Conservation (phyloP, 2,797 vertebrate genomes). For the Rhincodon typus region DNA sequence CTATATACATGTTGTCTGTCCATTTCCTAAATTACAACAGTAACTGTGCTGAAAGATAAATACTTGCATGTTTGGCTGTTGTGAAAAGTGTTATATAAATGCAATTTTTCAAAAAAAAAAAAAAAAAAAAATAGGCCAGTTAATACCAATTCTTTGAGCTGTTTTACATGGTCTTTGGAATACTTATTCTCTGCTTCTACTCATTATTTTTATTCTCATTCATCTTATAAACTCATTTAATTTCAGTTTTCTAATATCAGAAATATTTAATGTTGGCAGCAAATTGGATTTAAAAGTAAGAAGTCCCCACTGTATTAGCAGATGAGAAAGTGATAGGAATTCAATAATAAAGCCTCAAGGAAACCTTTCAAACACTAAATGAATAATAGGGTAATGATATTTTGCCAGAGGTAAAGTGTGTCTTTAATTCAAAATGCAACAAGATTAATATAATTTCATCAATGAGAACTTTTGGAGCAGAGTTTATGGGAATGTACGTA, state of each 20-base stretch:
- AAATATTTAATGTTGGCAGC: constrained; percentile 23
- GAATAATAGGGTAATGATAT: constrained; percentile 35
- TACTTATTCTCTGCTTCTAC: background rate
- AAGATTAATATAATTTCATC: constrained; percentile 13
- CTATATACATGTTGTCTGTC: background rate
- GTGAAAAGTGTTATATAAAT: background rate
- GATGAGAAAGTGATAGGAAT: constrained; percentile 29
- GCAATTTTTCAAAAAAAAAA: background rate
- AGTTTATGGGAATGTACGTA: constrained; percentile 8
- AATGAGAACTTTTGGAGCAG: constrained; percentile 19
- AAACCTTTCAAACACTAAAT: background rate
- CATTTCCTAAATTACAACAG: background rate
- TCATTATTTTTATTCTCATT: constrained; percentile 16
- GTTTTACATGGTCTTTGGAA: background rate
- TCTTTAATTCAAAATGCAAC: background rate
- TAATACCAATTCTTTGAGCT: background rate
- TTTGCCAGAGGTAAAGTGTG: background rate
- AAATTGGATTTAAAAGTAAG: constrained; percentile 21
- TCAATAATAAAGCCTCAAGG: constrained; percentile 23
- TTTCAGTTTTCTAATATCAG: background rate
- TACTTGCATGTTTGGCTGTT: no score
- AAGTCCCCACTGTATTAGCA: constrained; percentile 5
- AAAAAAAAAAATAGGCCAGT: no score
- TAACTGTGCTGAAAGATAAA: no score
- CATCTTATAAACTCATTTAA: constrained; percentile 15